phyloP scores from a whole-genome alignment of 2,888 invertebrate species.

The Ichneumoninae sp. region DNA sequence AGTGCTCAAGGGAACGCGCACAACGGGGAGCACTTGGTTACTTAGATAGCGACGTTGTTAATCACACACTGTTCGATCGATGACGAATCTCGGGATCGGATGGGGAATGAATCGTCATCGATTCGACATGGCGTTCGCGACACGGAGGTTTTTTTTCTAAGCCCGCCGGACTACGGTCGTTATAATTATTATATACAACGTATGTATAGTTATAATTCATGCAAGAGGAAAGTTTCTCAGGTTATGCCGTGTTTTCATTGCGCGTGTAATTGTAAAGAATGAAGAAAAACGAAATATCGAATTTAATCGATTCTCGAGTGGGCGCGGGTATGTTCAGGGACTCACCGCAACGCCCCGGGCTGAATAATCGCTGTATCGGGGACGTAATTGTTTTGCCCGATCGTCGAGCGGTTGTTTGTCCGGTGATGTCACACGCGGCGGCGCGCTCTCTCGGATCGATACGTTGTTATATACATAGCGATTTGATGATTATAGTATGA shows the following conservation, averaged over 20 bases:
- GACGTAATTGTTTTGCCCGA: no score
- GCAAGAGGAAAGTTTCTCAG: constrained; percentile 17
- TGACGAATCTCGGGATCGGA: not conserved
- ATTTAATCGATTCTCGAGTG: constrained; percentile 18
- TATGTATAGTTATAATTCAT: constrained; percentile 6
- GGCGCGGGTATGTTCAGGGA: not conserved
- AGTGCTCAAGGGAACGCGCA: constrained; percentile 41
- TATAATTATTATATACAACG: constrained; percentile 5
- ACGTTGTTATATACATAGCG: not conserved
- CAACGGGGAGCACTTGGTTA: constrained; percentile 25
- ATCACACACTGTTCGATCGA: not conserved
- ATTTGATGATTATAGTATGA: not conserved
- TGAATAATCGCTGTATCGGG: not conserved
- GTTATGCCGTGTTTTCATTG: constrained; percentile 35
- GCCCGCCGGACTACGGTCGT: not conserved
- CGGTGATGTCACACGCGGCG: no score
- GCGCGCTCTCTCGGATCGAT: not conserved
- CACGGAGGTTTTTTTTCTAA: not conserved
- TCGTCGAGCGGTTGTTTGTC: no score
- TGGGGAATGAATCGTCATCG: not conserved
- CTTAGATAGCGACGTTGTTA: not conserved
- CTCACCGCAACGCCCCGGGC: not conserved
- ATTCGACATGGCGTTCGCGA: not conserved
- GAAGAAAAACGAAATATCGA: not conserved
- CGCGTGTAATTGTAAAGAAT: constrained; percentile 19